Conservation (phyloP, 2,797 vertebrate species). For the Peromyscus nudipes region DNA sequence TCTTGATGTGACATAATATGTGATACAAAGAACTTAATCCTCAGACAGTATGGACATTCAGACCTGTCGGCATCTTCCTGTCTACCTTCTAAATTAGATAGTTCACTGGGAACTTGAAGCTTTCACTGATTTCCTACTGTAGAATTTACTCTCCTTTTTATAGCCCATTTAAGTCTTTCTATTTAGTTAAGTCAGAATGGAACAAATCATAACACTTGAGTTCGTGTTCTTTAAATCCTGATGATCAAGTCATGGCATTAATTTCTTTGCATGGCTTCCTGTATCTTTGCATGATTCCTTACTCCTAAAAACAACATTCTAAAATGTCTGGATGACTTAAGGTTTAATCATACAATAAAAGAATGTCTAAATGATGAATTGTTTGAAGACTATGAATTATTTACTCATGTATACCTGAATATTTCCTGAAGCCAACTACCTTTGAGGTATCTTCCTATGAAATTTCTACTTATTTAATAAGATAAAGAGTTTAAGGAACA, state of each 20-base stretch:
- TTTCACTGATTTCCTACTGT: not conserved
- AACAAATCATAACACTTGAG: not conserved
- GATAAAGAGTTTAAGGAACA: not conserved
- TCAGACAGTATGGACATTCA: not conserved
- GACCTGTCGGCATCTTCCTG: not conserved
- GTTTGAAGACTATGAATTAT: constrained; percentile 6
- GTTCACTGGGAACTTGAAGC: not conserved
- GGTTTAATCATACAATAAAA: not conserved
- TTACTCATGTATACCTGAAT: not conserved
- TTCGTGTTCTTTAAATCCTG: constrained; percentile 43
- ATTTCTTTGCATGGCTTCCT: constrained; percentile 1
- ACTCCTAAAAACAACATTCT: not conserved
- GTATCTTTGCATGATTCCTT: not conserved
- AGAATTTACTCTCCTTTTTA: constrained; percentile 6
- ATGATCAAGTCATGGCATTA: not conserved
- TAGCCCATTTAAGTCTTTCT: constrained; percentile 26
- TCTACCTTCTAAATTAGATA: not conserved
- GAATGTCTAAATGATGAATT: not conserved
- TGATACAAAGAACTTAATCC: not conserved
- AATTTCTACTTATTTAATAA: constrained; percentile 10
- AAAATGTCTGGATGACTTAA: constrained; percentile 10
- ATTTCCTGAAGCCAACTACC: not conserved
- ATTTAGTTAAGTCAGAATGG: not conserved
- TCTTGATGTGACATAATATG: not conserved
- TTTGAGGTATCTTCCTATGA: not conserved